Evolutionary conservation across 1,140 invertebrate genomes (phyloP), one percentile per base, ranked within the genome.

Genomic region (Trichomalopsis sarcophagae): DNA sequence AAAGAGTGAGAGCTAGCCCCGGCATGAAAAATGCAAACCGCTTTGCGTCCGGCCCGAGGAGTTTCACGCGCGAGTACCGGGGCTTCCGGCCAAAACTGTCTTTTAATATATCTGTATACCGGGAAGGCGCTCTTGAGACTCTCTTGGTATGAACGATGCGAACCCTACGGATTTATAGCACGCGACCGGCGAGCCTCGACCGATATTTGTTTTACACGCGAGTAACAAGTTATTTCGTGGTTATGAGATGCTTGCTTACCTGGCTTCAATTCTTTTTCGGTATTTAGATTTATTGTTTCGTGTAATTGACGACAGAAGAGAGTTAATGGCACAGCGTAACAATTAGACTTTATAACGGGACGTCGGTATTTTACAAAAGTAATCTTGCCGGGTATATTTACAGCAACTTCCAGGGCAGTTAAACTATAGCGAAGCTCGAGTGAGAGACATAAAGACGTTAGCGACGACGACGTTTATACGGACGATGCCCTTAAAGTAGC

Each of bases 21-120:
- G 76, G 89, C 89, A 92, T 91, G 90, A 91, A 90, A 91, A 92
- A 91, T 91, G 91, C 90, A 91, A 92, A 91, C 87, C 89, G 90
- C 88, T 91, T 90, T 89, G 87, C 89, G 89, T 90, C 88, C 89
- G 87, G 86, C 86, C 81, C 81, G 74, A 68, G 50, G n/a, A 84
- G 27, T 85, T 75, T 71, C 75, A 83, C 84, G 81, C 86, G 69
- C 87, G 87, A 86, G 76, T 76, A 78, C 83, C 77, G 84, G 62
- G 50, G 84, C 75, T 69, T 66, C 68, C 84, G n/a, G 40, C 82
- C 86, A 87, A 90, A 91, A 89, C 90, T 86, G 89, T 86, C 90
- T 90, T 91, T 91, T 90, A 89, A 91, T 90, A 91, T 89, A 90
- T 91, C 89, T 90, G 88, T 90, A 89, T 89, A 90, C 88, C 40